A percentile compares a stretch with the other conserved stretches of the same genome.
phyloP scores from a whole-genome alignment of 2,797 vertebrate genomes.

The Sylvilagus floridanus region DNA sequence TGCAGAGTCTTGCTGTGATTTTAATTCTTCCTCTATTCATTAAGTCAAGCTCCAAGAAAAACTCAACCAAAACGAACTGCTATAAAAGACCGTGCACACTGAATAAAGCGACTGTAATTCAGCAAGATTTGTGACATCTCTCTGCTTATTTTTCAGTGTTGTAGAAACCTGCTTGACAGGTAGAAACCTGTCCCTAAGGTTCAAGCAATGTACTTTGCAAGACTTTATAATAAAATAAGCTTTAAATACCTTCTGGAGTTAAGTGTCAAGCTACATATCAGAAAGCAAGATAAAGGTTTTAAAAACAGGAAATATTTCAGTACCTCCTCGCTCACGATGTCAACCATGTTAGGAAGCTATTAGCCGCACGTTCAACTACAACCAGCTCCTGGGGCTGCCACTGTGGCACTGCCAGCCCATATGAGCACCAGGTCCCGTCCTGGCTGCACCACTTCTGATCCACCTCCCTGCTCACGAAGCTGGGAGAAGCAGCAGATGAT shows the following conservation, averaged over 20 bases:
- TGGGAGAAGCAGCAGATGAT: no score
- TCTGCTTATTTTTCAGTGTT: conserved; percentile 25
- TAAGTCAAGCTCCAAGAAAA: conserved; percentile 57
- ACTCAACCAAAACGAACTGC: not conserved
- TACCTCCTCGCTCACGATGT: not conserved
- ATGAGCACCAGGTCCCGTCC: no score
- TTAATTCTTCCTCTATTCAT: conserved; percentile 21
- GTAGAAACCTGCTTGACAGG: conserved; percentile 46
- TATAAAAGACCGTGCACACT: not conserved
- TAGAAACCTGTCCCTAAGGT: conserved; percentile 49
- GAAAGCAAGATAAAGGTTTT: conserved; percentile 44
- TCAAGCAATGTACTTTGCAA: not conserved
- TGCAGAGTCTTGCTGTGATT: not conserved
- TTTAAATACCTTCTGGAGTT: not conserved
- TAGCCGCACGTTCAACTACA: not conserved
- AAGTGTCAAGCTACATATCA: not conserved
- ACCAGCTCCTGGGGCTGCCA: not conserved
- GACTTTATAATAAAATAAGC: not conserved
- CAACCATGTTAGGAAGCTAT: not conserved
- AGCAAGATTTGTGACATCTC: not conserved
- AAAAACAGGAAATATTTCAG: not conserved
- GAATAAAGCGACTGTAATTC: not conserved
- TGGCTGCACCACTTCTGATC: no score
- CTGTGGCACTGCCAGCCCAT: no score
- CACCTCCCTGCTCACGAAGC: no score